phyloP scores from a whole-genome alignment of 1,140 invertebrate genomes.

The Sminthurinus signatus region DNA sequence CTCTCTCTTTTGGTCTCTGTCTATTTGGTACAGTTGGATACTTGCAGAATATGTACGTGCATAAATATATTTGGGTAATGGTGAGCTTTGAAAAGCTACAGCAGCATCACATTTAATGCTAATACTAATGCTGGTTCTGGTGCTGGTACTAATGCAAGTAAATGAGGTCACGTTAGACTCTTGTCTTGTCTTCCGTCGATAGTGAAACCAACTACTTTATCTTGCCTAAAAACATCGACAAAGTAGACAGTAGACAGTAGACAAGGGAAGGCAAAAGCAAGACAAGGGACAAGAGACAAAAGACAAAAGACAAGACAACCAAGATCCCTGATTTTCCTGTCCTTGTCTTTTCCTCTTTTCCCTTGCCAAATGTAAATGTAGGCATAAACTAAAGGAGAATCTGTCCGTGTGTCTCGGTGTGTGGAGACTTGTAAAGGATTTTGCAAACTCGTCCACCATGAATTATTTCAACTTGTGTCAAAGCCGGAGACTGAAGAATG shows the following conservation, averaged over 20 bases:
- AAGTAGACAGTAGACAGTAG: not conserved
- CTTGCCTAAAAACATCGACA: not conserved
- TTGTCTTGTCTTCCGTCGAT: not conserved
- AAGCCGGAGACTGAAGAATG: too few relatives aligned
- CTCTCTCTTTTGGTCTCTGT: too few relatives aligned
- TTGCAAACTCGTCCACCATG: too few relatives aligned
- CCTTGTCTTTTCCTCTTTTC: slow-evolving; percentile 5
- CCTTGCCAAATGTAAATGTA: too few relatives aligned
- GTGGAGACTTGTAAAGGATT: too few relatives aligned
- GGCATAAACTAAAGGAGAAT: too few relatives aligned
- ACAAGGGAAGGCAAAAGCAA: not conserved
- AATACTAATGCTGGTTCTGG: not conserved
- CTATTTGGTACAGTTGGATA: not conserved
- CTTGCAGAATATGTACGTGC: not conserved
- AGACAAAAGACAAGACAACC: not conserved
- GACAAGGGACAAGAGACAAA: not conserved
- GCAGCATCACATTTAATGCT: not conserved
- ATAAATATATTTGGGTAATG: not conserved
- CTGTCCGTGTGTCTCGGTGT: too few relatives aligned
- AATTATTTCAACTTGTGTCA: too few relatives aligned
- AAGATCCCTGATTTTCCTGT: slow-evolving; percentile 13
- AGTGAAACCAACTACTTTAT: slow-evolving; percentile 16
- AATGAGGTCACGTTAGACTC: slow-evolving; percentile 11
- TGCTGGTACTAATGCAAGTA: not conserved
- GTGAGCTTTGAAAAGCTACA: not conserved